Base-by-base conservation (phyloP, 2,888 invertebrate species). In the Drosophila longiperda region DNA sequence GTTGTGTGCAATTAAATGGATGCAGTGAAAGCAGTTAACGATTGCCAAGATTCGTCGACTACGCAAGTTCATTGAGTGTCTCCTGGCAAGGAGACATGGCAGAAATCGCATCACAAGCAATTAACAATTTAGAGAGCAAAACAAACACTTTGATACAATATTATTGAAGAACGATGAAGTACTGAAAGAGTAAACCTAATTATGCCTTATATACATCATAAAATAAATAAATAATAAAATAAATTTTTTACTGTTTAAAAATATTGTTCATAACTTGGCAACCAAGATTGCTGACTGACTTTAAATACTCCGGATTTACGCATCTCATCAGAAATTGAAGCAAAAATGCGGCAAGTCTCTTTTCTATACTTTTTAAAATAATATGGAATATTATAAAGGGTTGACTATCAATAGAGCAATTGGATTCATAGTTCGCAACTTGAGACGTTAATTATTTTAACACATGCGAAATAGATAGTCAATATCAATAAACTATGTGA, bases 1-100 rank as follows among this genome's bases (percentile, higher is more conserved):
- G 40, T 38, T 67, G 55, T 38, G 36, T 55, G 68, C 50, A 68
- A 57, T 61, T 70, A 61, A 54, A 67, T 49, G 55, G 55, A 32
- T 68, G 72, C 75, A 66, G 75, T 66, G 78, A 77, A 78, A 78
- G 71, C 75, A 58, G 50, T 36, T 60, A 59, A 57, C 60, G 64
- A 71, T 72, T 71, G 65, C 71, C 73, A 74, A 63, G 73, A 52
- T 61, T 63, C 38, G 17, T 55, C 48, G 57, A 33, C 62, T 68
- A 61, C 59, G 23, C 69, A 60, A 61, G 62, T 78, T 75, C 66
- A 67, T 71, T 78, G 75, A 78, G 75, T 71, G 63, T 40, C 61
- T 20, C 66, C 7, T 62, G 61, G 26, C 26, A 17, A 3, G 54
- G 42, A 26, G 52, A 66, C 52, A 40, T 59, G 33, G 57, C 55